Base-by-base conservation (phyloP, 30 jellyfish, hydroid and myxozoan genomes). In the Mastigias papua region DNA sequence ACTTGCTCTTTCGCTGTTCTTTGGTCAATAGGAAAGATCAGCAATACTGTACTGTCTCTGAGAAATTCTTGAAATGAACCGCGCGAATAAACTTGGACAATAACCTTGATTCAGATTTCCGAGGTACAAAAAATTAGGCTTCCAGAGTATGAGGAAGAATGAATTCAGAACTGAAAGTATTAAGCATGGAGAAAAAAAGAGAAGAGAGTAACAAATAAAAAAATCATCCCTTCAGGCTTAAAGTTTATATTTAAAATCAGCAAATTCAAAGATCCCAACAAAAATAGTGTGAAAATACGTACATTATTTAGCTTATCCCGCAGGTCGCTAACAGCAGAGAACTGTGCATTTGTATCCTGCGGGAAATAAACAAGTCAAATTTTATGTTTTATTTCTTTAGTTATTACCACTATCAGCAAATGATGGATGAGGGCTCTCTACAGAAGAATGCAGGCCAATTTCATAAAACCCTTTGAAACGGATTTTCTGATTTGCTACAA, bases 251-350 rank as follows among this genome's bases (percentile, higher is more conserved):
- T 37, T 3, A 37, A 37, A 37, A 3, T 37, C 11, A 11, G 54
- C 54, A 37, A 37, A 11, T 37, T 37, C 10, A 37, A 37, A 37
- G 10, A 37, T 37, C 54, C 54, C 6, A 11, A 11, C 11, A 11
- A 37, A 6, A 37, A 37, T 37, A 37, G 11, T 11, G 11, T 11
- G 54, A 37, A 37, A 37, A 73, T 85, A 85, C 94, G 66, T 85
- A 85, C 94, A 85, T 63, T 73, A 66, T 85, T 85, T 22, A 85
- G 74, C 33, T 85, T 85, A 73, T 72, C 94, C 78, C 94, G 94
- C 88, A 85, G 94, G 88, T 85, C 94, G 46, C 22, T 72, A 27
- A 85, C 94, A 37, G 94, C 94, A 61, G 94, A 86, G 46, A 29
- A 72, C 84, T 72, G 63, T 61, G 73, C 21, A 20, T 70, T 58